A percentile compares a stretch with the other conserved stretches of the same genome.
Conservation (phyloP, 2,113 vertebrate genomes). For the Cololabis saira region DNA sequence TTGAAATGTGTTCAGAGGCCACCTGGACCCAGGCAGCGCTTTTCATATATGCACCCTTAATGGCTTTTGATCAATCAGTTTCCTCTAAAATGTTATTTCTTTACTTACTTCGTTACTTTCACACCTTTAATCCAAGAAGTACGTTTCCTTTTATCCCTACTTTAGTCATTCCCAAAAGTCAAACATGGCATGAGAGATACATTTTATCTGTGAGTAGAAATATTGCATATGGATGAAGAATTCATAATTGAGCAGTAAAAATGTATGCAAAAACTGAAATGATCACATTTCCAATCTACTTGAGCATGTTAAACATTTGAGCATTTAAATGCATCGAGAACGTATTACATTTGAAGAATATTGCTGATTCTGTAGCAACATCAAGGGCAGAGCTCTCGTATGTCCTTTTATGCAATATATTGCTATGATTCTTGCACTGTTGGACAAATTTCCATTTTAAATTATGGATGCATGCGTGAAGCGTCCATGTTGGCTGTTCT, state of each 20-base stretch:
- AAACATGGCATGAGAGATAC: conserved; percentile 1
- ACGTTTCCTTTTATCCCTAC: background rate
- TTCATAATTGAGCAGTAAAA: background rate
- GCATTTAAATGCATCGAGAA: no score
- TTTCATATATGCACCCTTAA: background rate
- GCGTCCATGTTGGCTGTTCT: conserved; percentile 50
- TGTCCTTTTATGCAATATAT: conserved; percentile 2
- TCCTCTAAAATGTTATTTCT: conserved; percentile 10
- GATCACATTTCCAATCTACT: background rate
- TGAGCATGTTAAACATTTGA: background rate
- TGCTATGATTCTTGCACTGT: conserved; percentile 17
- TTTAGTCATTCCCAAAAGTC: background rate
- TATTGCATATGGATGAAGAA: no score
- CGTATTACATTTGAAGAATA: background rate
- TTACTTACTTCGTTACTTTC: background rate
- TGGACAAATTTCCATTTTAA: conserved; percentile 37
- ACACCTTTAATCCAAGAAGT: conserved; percentile 16
- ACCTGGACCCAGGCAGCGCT: background rate
- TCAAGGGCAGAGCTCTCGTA: background rate
- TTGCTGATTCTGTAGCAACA: background rate
- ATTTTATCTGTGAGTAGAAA: background rate
- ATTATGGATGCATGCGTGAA: conserved; percentile 25
- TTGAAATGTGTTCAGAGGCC: conserved; percentile 42
- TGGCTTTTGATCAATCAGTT: conserved; percentile 33
- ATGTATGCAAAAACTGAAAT: background rate